These are phyloP conservation scores for Bilobella aurantiaca DNA, from an alignment of 1,140 invertebrate genomes.

Conservation along the genomic window DNA sequence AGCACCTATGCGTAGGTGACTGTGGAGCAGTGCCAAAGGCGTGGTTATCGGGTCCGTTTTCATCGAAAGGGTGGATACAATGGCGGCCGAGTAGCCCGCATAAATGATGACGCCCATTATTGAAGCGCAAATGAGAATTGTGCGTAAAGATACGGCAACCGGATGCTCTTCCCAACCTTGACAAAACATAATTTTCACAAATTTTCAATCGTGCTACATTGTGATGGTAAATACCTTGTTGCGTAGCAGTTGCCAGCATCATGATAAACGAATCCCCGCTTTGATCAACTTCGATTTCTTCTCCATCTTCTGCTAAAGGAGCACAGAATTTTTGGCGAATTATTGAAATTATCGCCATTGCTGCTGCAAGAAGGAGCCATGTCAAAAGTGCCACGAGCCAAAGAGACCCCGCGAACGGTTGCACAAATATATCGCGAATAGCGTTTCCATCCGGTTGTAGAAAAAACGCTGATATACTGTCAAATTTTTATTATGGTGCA, in stretches of 20 bases:
- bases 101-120: constrained; percentile 30
- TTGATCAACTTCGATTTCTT: constrained; percentile 26
- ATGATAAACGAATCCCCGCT: constrained; percentile 29
- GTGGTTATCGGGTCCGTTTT: constrained; percentile 25
- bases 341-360: constrained; percentile 16
- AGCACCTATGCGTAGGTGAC: constrained; percentile 22
- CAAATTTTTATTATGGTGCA: not conserved
- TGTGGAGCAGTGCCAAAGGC: constrained; percentile 14
- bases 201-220: not conserved
- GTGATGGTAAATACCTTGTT: constrained; percentile 23
- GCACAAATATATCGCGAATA: constrained; percentile 30
- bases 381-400: constrained; percentile 27
- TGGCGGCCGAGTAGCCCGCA: constrained; percentile 32
- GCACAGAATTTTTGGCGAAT: constrained; percentile 13
- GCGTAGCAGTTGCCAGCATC: constrained; percentile 27
- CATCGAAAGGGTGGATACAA: constrained; percentile 28
- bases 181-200: not conserved
- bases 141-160: constrained; percentile 20
- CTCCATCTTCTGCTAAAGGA: not conserved
- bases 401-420: constrained; percentile 19
- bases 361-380: constrained; percentile 20
- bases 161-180: constrained; percentile 33
- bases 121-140: constrained; percentile 28
- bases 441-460: constrained; percentile 13
- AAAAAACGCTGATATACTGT: constrained; percentile 28